Evolutionary conservation across 2,888 invertebrate genomes (phyloP).

Genomic region (Thymelicus acteon): DNA sequence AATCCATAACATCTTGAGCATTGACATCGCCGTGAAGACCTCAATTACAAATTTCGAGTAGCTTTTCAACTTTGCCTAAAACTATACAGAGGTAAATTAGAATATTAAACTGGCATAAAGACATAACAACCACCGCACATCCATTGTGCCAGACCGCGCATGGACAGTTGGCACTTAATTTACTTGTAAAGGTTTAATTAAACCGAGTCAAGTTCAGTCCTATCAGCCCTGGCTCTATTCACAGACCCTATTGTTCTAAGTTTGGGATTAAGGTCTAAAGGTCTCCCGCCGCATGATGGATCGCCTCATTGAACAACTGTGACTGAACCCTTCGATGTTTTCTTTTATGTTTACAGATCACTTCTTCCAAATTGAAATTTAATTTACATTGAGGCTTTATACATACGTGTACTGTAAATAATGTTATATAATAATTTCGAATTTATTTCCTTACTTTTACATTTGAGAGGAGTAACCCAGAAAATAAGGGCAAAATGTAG

Average conservation of each 20-base stretch:
- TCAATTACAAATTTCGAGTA: too few species aligned
- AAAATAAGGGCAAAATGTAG: too few species aligned
- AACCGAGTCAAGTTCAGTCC: not conserved
- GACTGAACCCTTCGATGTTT: not conserved
- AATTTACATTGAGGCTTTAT: too few species aligned
- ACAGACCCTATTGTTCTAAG: conserved; percentile 9
- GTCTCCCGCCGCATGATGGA: not conserved
- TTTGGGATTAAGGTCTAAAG: not conserved
- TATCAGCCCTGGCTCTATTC: not conserved
- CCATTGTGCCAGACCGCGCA: not conserved
- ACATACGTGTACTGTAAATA: too few species aligned
- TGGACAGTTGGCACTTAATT: not conserved
- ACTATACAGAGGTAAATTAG: not conserved
- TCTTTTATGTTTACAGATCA: too few species aligned
- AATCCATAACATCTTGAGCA: too few species aligned
- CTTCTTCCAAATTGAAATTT: too few species aligned
- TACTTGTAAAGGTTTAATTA: conserved; percentile 2
- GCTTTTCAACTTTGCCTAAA: too few species aligned
- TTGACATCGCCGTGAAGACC: too few species aligned
- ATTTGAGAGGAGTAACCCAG: too few species aligned
- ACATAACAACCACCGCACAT: not conserved
- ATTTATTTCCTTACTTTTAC: too few species aligned
- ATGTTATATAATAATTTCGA: too few species aligned
- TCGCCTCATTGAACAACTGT: not conserved
- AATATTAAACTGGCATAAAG: not conserved